Evolutionary conservation across 2,888 invertebrate genomes (phyloP).

Genomic region (Drosophila borealis): DNA sequence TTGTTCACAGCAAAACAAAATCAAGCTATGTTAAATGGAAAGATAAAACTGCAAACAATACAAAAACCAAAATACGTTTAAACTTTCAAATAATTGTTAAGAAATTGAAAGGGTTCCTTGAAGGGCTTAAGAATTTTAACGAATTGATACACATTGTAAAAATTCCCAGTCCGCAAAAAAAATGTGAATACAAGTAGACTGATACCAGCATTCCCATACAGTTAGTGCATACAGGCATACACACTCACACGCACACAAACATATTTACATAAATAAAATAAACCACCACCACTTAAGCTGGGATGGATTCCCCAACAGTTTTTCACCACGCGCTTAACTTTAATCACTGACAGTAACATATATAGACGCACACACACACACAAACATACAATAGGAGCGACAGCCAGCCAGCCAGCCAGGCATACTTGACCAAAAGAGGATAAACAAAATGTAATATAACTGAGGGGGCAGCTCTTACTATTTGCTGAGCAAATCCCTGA

Average conservation of each 20-base stretch:
- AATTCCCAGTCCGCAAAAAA: too few species aligned
- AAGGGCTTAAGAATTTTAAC: too few species aligned
- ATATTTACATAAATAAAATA: constrained; percentile 30
- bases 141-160: too few species aligned
- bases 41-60: background rate
- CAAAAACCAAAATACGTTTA: background rate
- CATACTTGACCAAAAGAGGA: constrained; percentile 35
- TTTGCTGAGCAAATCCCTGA: constrained; percentile 72
- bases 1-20: constrained; percentile 14
- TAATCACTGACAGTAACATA: constrained; percentile 56
- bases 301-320: constrained; percentile 51
- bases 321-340: constrained; percentile 70
- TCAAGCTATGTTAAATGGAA: background rate
- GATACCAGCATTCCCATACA: constrained; percentile 57
- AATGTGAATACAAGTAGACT: constrained; percentile 11
- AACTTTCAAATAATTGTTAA: background rate
- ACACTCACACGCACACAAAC: constrained; percentile 5
- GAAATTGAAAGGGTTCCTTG: too few species aligned
- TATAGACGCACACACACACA: constrained; percentile 11
- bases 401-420: constrained; percentile 37
- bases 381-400: constrained; percentile 1
- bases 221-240: constrained; percentile 42
- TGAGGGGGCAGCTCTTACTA: constrained; percentile 64
- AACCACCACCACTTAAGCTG: constrained; percentile 63
- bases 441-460: constrained; percentile 49